Evolutionary conservation across 2,888 invertebrate genomes (phyloP).

Genomic region (Tetragonisca angustula): DNA sequence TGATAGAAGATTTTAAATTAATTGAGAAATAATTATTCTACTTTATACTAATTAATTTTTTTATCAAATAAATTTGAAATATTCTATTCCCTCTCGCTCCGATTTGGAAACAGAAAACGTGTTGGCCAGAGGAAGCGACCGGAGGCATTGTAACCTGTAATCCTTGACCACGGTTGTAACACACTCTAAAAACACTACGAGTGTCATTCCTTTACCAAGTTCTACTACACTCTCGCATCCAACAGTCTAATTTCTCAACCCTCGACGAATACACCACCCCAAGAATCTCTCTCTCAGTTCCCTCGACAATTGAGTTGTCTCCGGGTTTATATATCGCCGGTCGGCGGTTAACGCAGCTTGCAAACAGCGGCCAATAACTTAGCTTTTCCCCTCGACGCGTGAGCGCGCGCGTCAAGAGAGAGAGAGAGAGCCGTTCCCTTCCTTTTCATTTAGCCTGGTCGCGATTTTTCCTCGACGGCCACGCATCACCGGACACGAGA

Average conservation of each 20-base stretch:
- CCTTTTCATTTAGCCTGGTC: slow-evolving; percentile 49
- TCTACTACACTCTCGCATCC: too few species aligned
- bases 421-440: slow-evolving; percentile 29
- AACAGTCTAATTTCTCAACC: neutral
- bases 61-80: too few species aligned
- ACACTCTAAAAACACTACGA: too few species aligned
- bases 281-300: neutral
- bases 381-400: slow-evolving; percentile 18
- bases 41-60: too few species aligned
- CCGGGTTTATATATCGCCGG: slow-evolving; percentile 18
- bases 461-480: slow-evolving; percentile 18
- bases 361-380: slow-evolving; percentile 40
- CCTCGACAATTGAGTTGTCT: slow-evolving; percentile 24
- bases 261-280: neutral
- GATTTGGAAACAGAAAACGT: too few species aligned
- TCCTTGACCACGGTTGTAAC: too few species aligned
- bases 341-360: slow-evolving; percentile 18
- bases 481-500: slow-evolving; percentile 32
- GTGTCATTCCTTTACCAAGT: too few species aligned
- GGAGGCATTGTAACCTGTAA: too few species aligned
- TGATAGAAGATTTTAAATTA: too few species aligned
- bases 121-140: too few species aligned
- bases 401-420: slow-evolving; percentile 38
- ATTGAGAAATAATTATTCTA: too few species aligned
- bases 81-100: too few species aligned